Evolutionary conservation across 2,797 vertebrate species (phyloP), one percentile per base, ranked within the genome.

Genomic region (Margarornis squamiger): DNA sequence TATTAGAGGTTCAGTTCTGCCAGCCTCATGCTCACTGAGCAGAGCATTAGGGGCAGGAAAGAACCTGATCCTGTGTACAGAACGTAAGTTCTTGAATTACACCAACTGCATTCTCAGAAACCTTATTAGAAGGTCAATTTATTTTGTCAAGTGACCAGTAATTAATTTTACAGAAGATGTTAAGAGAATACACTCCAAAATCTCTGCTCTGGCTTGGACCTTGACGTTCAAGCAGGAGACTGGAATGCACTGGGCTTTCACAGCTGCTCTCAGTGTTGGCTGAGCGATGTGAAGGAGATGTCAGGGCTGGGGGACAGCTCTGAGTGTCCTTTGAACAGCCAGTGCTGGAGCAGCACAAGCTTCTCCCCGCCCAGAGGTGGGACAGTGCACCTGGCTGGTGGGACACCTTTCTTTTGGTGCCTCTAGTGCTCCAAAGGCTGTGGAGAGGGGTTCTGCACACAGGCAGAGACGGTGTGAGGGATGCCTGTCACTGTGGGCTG

Each of bases 1-100:
- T 81, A 70, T 82, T 38, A 19, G 59, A 93, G 63, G 65, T 86
- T 80, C 63, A 94, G 74, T 74, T 71, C 78, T 89, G 68, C 32
- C 67, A 81, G 73, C 67, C 81, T 78, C 68, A 6, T 2, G 11
- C 63, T 76, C 61, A 18, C 61, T 8, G 57, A 77, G 34, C 19
- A 34, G 20, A 48, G 61, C 34, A 10, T 36, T 38, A 48, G 30
- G 48, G 57, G 86, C 76, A 67, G 73, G 75, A 63, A 52, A 51
- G 55, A 67, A 15, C 61, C 57, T 32, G 45, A 45, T 48, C 14
- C 45, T 30, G 23, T 55, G 16, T 41, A 24, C 41, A 59, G 72
- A 58, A 77, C 49, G 17, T 20, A 34, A 73, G 66, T 81, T 67
- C n/a, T 74, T 55, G 36, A 70, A 62, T 65, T 15, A 73, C 32